Base-by-base conservation (phyloP, 2,113 vertebrate species). In the Procapra przewalskii region DNA sequence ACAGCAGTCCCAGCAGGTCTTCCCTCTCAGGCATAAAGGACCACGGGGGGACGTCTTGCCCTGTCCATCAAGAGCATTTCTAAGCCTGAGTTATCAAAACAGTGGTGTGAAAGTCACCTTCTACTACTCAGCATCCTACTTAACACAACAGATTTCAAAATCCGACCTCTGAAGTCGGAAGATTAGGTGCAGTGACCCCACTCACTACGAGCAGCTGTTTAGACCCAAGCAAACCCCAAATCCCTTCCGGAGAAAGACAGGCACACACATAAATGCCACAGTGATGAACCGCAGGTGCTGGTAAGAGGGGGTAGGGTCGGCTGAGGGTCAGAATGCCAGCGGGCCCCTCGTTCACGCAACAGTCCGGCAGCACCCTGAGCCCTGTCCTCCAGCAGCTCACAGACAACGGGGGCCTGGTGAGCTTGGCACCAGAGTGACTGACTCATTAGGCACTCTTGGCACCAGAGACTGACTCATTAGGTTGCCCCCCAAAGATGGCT, bases 391-490 rank as follows among this genome's bases (percentile, higher is more conserved):
- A 25, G 45, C 8, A 40, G 40, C 79, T 77, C 21, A 4, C 1
- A 8, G 45, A 7, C 55, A 7, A 27, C 0, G 2, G 40, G 4
- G 17, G 27, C 14, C 33, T 1, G 50, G 82, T 1, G 1, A 23
- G 2, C 31, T 13, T 2, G 21, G 2, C 48, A 48, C 48, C 45
- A 48, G 45, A 48, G 45, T 48, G 45, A 48, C 45, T 48, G 45
- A 48, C 45, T 48, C 11, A 8, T 3, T 1, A 15, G 48, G 13
- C 45, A 45, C 45, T 45, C 45, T 45, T 45, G 45, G 45, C 45
- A 45, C 45, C 45, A 50, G 60, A 43, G 23, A 80, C 50, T 1
- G 90, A 83, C 40, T 57, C 11, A 8, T 3, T 0, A 15, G 55
- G 13, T 3, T 3, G 45, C 15, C 15, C 40, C 40, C 50, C n/a